These are phyloP conservation scores for Hippocampus guttulatus DNA, from an alignment of 2,113 vertebrate species.

Conservation along the genomic window DNA sequence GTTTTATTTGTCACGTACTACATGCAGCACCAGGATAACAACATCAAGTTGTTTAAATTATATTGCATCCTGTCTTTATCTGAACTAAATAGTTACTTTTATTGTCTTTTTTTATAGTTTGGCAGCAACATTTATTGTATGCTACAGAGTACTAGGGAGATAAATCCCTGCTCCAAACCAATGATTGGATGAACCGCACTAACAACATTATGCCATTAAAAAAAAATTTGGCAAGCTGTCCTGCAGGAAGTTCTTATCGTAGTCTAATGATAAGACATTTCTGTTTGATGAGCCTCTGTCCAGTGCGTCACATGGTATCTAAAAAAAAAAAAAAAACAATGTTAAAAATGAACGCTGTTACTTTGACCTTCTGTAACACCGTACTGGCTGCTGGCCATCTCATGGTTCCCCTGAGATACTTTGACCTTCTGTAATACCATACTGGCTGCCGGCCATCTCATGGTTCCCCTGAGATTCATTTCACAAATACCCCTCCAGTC, in stretches of 20 bases:
- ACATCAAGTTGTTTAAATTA: not conserved
- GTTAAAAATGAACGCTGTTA: not conserved
- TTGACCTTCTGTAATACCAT: conserved; percentile 38
- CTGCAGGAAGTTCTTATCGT: not conserved
- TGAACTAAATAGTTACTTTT: not conserved
- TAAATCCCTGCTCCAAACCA: not conserved
- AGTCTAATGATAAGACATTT: not conserved
- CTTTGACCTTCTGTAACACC: conserved; percentile 35
- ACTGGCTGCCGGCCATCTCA: conserved; percentile 13
- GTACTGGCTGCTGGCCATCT: conserved; percentile 16
- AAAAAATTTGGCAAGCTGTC: not conserved
- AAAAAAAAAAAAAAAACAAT: conserved; percentile 18
- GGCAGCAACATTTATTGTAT: not conserved
- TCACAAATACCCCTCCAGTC: not conserved
- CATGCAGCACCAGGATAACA: no score
- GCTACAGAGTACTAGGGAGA: not conserved
- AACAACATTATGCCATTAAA: not conserved
- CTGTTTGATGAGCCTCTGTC: not conserved
- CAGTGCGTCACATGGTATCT: not conserved
- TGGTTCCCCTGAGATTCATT: conserved; percentile 13
- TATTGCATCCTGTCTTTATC: not conserved
- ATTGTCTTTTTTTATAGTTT: not conserved
- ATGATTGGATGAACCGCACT: not conserved
- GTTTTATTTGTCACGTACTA: no score
- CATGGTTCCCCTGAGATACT: conserved; percentile 9